Evolutionary conservation across 1,140 invertebrate species (phyloP), one percentile per base, ranked within the genome.

Genomic region (Telenomus remus): DNA sequence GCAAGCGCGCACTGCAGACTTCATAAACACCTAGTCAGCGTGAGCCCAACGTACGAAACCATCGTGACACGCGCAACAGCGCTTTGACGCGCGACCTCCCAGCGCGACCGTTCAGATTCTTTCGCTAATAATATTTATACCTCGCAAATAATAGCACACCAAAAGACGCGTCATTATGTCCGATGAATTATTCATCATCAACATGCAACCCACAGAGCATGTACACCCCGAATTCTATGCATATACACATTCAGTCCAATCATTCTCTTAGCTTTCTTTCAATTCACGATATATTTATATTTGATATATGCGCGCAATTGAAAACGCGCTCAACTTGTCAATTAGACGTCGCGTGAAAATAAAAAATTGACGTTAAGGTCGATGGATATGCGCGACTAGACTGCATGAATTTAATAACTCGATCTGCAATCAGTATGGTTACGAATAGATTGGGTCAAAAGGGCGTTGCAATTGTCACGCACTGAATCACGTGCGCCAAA

Each of bases 1-100:
- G 16, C 5, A 16, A 76, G 55, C n/a, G 65, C 65, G 35, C 59
- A 49, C 50, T 70, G 64, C 39, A 49, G 53, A 51, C 64, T 68
- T 69, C 72, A 75, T 75, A 75, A 69, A 69, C 72, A 64, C 64
- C 57, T 64, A 68, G 64, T 69, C 64, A 75, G 59, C 53, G 59
- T 53, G 59, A 51, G 37, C 56, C 37, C 19, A 47, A 37, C 6
- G 69, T 33, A 46, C 39, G 12, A 34, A 37, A 56, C 44, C 47
- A 74, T 47, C 50, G 55, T 50, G 57, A 66, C 63, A 51, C 56
- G 51, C 35, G 44, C 14, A 49, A 50, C 46, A 68, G 60, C 69
- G 15, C 43, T 61, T 56, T 74, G 50, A 73, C 61, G n/a, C n/a
- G n/a, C n/a, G 70, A 74, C 70, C 70, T 66, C 70, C 70, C 70